Evolutionary conservation across 2,888 invertebrate genomes (phyloP).

Genomic region (Drosophila algonquin): DNA sequence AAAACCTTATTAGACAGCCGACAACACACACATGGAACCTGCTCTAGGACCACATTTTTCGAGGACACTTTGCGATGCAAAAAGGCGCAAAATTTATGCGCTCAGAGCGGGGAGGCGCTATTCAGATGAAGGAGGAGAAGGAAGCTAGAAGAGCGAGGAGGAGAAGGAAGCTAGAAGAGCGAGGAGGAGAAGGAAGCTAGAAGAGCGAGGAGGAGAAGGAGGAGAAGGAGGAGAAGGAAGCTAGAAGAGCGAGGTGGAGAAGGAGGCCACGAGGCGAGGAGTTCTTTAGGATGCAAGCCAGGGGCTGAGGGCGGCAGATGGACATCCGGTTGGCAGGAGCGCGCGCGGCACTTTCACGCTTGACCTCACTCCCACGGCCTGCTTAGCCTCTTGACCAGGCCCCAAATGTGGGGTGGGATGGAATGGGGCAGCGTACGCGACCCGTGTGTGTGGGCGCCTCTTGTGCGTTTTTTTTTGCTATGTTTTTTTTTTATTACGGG

Average conservation of each 20-base stretch:
- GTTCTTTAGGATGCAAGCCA: neutral
- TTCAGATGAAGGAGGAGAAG: neutral
- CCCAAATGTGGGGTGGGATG: neutral
- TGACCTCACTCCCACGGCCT: slow-evolving; percentile 72
- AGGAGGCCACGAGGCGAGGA: neutral
- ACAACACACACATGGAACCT: slow-evolving; percentile 14
- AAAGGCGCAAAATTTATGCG: slow-evolving; percentile 66
- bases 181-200: neutral
- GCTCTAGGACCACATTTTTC: slow-evolving; percentile 29
- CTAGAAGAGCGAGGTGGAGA: neutral
- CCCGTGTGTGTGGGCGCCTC: slow-evolving; percentile 32
- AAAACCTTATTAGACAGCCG: slow-evolving; percentile 42
- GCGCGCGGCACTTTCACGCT: slow-evolving; percentile 73
- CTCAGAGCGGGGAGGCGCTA: slow-evolving; percentile 16
- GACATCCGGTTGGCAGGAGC: slow-evolving; percentile 61
- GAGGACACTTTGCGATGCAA: slow-evolving; percentile 64
- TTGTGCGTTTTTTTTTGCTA: slow-evolving; percentile 37
- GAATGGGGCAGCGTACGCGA: slow-evolving; percentile 8
- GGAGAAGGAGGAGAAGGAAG: neutral
- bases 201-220: neutral
- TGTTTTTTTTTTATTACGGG: slow-evolving; percentile 63
- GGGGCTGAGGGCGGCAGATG: slow-evolving; percentile 44
- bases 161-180: neutral
- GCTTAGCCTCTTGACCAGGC: slow-evolving; percentile 75
- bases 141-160: neutral